Base-by-base conservation (phyloP, 2,888 invertebrate genomes). In the Latrodectus elegans region DNA sequence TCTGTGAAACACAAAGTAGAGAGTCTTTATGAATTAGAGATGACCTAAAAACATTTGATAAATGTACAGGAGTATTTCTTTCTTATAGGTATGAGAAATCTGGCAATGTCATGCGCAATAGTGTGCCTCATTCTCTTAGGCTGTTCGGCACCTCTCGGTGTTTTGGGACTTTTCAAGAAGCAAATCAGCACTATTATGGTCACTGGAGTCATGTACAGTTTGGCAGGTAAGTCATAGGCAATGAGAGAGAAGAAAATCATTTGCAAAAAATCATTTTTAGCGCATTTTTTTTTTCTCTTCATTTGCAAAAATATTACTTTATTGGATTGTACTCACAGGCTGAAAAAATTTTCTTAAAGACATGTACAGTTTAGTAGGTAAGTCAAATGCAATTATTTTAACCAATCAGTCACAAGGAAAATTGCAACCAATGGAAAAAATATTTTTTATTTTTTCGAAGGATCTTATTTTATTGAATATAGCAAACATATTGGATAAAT, bases 101-200 rank as follows among this genome's bases (percentile, higher is more conserved):
- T 98, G 90, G 97, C 97, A 84, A 97, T 98, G 92, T 97, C 97
- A 14, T 98, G 98, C 92, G 96, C 97, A 73, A 94, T 98, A 90
- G 98, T 98, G 8, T 97, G 97, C 91, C 94, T 97, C 80, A 97
- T 98, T 91, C 95, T 98, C 86, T 92, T 97, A 89, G 96, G 96
- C 75, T 95, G 96, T 90, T 97, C 97, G 0, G 96, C 97, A 8
- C 93, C 97, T 84, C 96, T 97, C 4, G 97, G 97, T 26, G 95
- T 95, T 73, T 96, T 98, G 92, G 97, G 97, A 8, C 94, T 98
- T 49, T 95, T 96, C 92, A 95, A 96, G 92, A 96, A 96, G 91
- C 97, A 97, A 93, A 97, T 97, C 91, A 97, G 97, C 91, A 97
- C 97, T 3, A 97, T 97, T 60, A 94, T 98, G 84, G 95, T 98